Conservation (phyloP, 37 sponge, comb jelly and placozoan species). For the Halichondria panicea region DNA sequence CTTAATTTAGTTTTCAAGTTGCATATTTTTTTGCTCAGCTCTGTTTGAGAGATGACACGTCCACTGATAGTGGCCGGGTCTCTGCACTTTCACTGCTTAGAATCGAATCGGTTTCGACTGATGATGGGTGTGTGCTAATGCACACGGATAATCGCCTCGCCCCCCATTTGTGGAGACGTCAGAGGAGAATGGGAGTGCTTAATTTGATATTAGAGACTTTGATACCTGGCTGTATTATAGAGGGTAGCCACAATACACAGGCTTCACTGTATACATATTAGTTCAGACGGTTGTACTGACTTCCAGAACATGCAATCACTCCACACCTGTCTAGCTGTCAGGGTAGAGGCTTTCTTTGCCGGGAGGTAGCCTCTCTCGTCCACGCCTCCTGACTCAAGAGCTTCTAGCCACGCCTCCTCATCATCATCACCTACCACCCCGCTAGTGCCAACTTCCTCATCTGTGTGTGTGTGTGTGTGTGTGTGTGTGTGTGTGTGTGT, state of each 20-base stretch:
- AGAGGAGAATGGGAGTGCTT: background rate
- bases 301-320: constrained; percentile 3
- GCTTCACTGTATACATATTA: background rate
- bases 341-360: constrained; percentile 22
- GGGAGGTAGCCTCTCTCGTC: constrained; percentile 81
- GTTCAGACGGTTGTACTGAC: background rate
- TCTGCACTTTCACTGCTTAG: too few relatives aligned
- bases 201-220: background rate
- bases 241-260: background rate
- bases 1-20: too few relatives aligned
- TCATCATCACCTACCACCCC: constrained; percentile 35
- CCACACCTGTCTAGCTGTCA: constrained; percentile 84
- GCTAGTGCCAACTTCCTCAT: background rate
- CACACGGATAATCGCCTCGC: too few relatives aligned
- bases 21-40: too few relatives aligned
- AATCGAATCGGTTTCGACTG: too few relatives aligned
- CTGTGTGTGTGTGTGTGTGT: too few relatives aligned
- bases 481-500: too few relatives aligned
- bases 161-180: too few relatives aligned
- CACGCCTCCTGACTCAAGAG: constrained; percentile 72
- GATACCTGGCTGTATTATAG: background rate
- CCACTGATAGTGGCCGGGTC: too few relatives aligned
- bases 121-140: too few relatives aligned
- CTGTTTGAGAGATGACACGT: too few relatives aligned
- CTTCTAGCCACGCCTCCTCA: constrained; percentile 81